Evolutionary conservation across 2,888 invertebrate species (phyloP).

Genomic region (Pheosia gnoma): DNA sequence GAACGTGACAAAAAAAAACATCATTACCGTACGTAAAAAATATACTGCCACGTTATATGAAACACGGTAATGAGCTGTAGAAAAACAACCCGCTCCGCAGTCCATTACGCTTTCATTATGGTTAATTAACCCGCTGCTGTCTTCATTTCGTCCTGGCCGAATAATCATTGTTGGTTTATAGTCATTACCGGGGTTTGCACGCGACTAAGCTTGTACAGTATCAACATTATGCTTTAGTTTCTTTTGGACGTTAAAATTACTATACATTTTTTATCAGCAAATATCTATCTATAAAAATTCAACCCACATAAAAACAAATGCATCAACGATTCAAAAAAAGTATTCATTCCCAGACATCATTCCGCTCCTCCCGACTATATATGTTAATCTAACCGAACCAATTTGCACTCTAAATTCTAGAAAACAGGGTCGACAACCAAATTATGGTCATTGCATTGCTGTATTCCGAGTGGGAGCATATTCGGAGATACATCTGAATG

Average conservation of each 20-base stretch:
- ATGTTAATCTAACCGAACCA: neutral
- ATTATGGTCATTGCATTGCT: neutral
- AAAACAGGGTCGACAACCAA: neutral
- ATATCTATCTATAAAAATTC: no score
- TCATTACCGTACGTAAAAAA: neutral
- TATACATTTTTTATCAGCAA: no score
- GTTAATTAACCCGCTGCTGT: slow-evolving; percentile 37
- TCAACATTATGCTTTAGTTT: no score
- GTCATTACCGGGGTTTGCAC: neutral
- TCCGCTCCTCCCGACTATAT: neutral
- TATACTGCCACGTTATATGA: neutral
- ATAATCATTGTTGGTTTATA: neutral
- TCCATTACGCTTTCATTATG: slow-evolving; percentile 40
- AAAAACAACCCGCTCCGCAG: slow-evolving; percentile 35
- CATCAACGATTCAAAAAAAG: neutral
- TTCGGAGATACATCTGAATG: slow-evolving; percentile 18
- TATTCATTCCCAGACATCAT: neutral
- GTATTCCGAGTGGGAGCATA: slow-evolving; percentile 9
- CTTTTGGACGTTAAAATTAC: no score
- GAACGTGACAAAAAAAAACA: neutral
- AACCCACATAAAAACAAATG: neutral
- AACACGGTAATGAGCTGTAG: slow-evolving; percentile 31
- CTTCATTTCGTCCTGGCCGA: slow-evolving; percentile 21
- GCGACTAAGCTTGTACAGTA: neutral
- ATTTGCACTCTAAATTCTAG: neutral